Percentiles rank a stretch among this genome's conserved stretches.
Evolutionary conservation across 1,140 invertebrate genomes (phyloP).

Genomic region (Tetramorium parvispinum): DNA sequence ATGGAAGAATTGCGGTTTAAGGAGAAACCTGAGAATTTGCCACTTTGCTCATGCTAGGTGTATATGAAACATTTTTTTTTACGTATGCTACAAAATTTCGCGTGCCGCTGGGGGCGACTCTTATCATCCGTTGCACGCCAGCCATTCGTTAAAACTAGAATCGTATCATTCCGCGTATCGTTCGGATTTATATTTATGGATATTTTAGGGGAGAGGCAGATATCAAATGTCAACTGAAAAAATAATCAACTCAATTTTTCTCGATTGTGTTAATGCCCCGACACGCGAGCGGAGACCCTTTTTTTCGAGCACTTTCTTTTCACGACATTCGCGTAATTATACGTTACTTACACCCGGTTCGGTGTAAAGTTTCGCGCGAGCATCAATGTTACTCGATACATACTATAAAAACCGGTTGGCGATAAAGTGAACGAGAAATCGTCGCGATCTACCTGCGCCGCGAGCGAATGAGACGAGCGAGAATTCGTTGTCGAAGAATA

Average conservation of each 20-base stretch:
- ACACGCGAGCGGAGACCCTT: background rate
- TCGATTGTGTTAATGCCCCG: background rate
- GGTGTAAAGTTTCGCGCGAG: slow-evolving; percentile 39
- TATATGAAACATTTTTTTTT: background rate
- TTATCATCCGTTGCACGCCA: slow-evolving; percentile 51
- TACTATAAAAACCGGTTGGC: slow-evolving; percentile 50
- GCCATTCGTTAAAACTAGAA: slow-evolving; percentile 36
- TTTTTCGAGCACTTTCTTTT: background rate
- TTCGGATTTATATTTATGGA: slow-evolving; percentile 35
- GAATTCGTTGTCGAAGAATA: slow-evolving; percentile 33
- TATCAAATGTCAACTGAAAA: slow-evolving; percentile 1
- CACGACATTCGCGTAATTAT: slow-evolving; percentile 27
- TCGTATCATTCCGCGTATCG: slow-evolving; percentile 38
- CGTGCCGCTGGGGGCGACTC: background rate
- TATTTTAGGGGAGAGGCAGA: slow-evolving; percentile 23
- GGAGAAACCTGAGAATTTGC: background rate
- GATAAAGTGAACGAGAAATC: slow-evolving; percentile 32
- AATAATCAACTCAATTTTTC: background rate
- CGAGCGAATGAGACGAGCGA: background rate
- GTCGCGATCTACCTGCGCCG: slow-evolving; percentile 39
- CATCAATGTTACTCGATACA: slow-evolving; percentile 45
- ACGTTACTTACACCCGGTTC: slow-evolving; percentile 27
- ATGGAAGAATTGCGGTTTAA: slow-evolving; percentile 7
- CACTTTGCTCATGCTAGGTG: background rate
- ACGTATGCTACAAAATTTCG: slow-evolving; percentile 42